Percentiles rank a stretch among this genome's conserved stretches.
phyloP scores from a whole-genome alignment of 2,797 vertebrate species.

The Myripristis murdjan region DNA sequence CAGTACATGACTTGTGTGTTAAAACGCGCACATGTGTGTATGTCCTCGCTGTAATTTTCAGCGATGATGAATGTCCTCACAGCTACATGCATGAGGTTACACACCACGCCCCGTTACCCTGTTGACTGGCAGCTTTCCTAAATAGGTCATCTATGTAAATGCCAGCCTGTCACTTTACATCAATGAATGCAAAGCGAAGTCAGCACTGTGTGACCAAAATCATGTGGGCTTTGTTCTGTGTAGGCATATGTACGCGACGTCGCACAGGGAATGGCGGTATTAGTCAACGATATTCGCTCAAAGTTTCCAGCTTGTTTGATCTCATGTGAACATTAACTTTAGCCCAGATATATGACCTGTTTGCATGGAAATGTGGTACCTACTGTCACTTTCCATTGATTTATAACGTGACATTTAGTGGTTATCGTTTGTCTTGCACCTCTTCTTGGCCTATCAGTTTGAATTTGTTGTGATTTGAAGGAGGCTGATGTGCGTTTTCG shows the following conservation, averaged over 20 bases:
- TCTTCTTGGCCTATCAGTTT: too few relatives aligned
- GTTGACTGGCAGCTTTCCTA: conserved; percentile 78
- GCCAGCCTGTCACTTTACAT: conserved; percentile 82
- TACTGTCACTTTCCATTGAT: too few relatives aligned
- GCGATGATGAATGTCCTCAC: conserved; percentile 45
- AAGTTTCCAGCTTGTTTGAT: neutral
- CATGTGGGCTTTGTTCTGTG: conserved; percentile 38
- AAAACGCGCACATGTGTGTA: neutral
- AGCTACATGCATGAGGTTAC: conserved; percentile 72
- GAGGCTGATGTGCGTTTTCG: too few relatives aligned
- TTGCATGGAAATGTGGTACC: too few relatives aligned
- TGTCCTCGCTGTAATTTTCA: conserved; percentile 15
- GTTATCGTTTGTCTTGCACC: too few relatives aligned
- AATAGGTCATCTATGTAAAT: conserved; percentile 83
- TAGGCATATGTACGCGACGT: conserved; percentile 23
- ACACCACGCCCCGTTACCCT: conserved; percentile 60
- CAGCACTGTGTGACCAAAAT: conserved; percentile 67
- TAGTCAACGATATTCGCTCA: conserved; percentile 10
- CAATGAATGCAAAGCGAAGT: conserved; percentile 70
- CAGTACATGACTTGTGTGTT: conserved; percentile 9
- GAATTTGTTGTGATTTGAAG: too few relatives aligned
- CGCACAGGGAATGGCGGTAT: conserved; percentile 22
- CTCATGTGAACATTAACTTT: too few relatives aligned
- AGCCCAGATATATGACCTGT: too few relatives aligned
- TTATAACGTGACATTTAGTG: too few relatives aligned